A percentile compares a stretch with the other conserved stretches of the same genome.
phyloP scores from a whole-genome alignment of 2,113 vertebrate species.

The Corapipo altera region DNA sequence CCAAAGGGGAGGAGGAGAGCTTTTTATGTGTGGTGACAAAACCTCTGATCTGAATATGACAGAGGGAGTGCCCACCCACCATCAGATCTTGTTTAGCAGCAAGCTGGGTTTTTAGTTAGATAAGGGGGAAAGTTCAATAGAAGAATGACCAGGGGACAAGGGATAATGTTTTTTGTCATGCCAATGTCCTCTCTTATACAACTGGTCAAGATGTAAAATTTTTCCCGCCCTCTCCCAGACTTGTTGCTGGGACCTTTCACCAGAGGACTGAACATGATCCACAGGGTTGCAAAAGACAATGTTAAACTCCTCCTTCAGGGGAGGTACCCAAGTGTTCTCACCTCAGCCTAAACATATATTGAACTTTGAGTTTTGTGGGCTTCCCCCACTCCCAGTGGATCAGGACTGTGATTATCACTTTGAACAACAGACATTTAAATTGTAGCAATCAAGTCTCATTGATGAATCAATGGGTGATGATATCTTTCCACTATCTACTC shows the following conservation, averaged over 20 bases:
- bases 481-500: background rate
- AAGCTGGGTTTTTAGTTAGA: rapidly evolving
- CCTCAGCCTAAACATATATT: rapidly evolving
- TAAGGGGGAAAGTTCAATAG: background rate
- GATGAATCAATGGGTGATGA: background rate
- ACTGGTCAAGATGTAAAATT: too few relatives aligned
- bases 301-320: background rate
- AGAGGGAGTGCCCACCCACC: background rate
- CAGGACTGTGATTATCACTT: background rate
- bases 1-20: background rate
- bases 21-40: background rate
- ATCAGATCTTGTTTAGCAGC: too few relatives aligned
- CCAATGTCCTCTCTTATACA: background rate
- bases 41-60: background rate
- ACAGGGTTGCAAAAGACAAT: too few relatives aligned
- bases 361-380: background rate
- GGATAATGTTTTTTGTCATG: background rate
- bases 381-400: background rate
- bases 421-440: background rate
- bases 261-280: background rate
- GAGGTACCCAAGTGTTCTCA: too few relatives aligned
- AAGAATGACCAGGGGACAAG: background rate
- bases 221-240: too few relatives aligned
- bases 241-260: background rate
- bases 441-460: background rate